These are phyloP conservation scores for Crypturellus tataupa DNA, from an alignment of 2,797 vertebrate genomes.

Conservation along the genomic window DNA sequence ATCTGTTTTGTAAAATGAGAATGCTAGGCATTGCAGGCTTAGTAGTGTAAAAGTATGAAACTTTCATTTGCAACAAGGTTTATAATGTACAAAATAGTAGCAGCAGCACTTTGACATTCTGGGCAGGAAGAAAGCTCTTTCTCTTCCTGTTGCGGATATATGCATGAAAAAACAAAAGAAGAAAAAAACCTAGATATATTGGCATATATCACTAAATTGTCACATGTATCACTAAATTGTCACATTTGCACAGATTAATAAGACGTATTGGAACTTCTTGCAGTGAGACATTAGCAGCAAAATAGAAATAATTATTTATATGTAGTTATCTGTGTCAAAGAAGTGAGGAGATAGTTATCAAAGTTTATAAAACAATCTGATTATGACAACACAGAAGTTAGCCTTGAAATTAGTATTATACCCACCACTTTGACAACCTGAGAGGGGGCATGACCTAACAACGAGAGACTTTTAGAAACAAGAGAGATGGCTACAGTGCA, in stretches of 20 bases:
- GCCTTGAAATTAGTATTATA: background rate
- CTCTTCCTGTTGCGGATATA: background rate
- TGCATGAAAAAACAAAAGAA: background rate
- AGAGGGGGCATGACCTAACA: background rate
- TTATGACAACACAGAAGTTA: background rate
- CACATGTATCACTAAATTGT: background rate
- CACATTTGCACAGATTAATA: constrained; percentile 8
- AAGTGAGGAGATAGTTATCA: background rate
- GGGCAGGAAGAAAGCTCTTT: background rate
- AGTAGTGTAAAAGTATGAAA: background rate
- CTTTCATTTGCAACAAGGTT: background rate
- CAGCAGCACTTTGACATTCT: background rate
- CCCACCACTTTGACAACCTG: background rate
- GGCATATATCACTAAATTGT: background rate
- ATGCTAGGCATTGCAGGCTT: background rate
- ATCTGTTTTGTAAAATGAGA: constrained; percentile 25
- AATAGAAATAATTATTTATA: constrained; percentile 16
- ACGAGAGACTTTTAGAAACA: background rate
- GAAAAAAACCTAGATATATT: background rate
- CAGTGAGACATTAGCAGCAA: background rate
- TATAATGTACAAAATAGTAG: background rate
- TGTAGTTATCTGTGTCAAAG: background rate
- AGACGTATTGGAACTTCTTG: background rate
- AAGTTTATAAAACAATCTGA: background rate
- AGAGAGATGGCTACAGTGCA: background rate